Conservation (phyloP, 2,888 invertebrate species). For the Nineta flava region DNA sequence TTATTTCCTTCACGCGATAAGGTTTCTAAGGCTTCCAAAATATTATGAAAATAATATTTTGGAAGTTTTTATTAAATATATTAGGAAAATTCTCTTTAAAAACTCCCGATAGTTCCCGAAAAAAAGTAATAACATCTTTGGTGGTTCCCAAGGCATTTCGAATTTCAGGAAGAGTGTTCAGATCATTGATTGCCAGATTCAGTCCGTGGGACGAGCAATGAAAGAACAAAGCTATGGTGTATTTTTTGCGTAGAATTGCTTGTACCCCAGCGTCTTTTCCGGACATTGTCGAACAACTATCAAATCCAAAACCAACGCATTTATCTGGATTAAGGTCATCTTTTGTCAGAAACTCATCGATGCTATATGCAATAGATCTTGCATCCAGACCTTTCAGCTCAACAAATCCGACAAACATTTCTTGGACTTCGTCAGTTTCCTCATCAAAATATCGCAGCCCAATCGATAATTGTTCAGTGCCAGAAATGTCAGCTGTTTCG, state of each 20-base stretch:
- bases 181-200: conserved; percentile 18
- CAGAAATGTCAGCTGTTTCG: conserved; percentile 16
- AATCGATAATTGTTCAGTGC: conserved; percentile 16
- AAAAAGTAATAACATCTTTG: conserved; percentile 15
- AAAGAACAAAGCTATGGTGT: conserved; percentile 15
- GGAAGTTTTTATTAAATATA: too few species aligned
- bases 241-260: conserved; percentile 15
- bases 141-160: conserved; percentile 14
- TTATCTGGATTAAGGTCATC: conserved; percentile 12
- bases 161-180: conserved; percentile 14
- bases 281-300: conserved; percentile 18
- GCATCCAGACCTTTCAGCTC: conserved; percentile 14
- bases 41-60: conserved; percentile 14
- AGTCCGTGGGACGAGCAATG: conserved; percentile 17
- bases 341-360: conserved; percentile 14
- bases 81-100: too few species aligned
- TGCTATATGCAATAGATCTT: conserved; percentile 14
- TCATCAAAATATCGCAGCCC: conserved; percentile 16
- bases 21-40: conserved; percentile 13
- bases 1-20: conserved; percentile 14
- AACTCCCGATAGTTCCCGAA: conserved; percentile 16
- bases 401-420: conserved; percentile 18
- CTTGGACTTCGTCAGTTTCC: conserved; percentile 12
- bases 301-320: conserved; percentile 17
- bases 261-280: conserved; percentile 17